These are phyloP conservation scores for Thymelicus lineola DNA, from an alignment of 2,888 invertebrate species.

Conservation along the genomic window DNA sequence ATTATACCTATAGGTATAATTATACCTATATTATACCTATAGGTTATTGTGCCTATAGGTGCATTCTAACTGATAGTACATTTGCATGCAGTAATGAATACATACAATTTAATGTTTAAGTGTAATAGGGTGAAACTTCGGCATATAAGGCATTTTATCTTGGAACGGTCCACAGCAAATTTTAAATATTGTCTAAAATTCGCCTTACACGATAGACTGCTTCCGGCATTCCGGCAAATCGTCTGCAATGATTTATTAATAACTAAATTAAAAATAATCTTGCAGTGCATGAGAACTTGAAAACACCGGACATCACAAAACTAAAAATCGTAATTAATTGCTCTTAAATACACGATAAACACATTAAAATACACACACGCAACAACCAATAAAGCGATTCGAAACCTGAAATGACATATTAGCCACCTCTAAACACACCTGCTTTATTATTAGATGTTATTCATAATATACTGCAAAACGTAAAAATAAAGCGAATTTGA, in stretches of 20 bases:
- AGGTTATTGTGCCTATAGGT: no score
- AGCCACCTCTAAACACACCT: slow-evolving; percentile 11
- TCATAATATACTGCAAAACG: slow-evolving; percentile 10
- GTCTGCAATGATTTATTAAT: not conserved
- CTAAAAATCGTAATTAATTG: slow-evolving; percentile 7
- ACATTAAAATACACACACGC: not conserved
- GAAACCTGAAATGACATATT: slow-evolving; percentile 14
- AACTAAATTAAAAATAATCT: not conserved
- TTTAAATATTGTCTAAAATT: no score
- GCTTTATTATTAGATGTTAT: slow-evolving; percentile 21
- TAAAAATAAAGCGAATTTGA: slow-evolving; percentile 19
- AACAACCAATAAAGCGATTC: slow-evolving; percentile 20
- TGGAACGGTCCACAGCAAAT: no score
- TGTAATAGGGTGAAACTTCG: no score
- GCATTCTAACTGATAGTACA: no score
- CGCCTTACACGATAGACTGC: no score
- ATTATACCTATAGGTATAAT: no score
- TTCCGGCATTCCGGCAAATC: not conserved
- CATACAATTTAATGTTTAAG: no score
- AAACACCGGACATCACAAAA: slow-evolving; percentile 27
- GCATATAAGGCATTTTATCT: no score
- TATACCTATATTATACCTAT: no score
- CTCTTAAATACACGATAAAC: slow-evolving; percentile 8
- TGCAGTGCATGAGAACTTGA: no score
- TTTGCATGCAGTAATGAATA: no score